Percentiles rank a stretch among this genome's conserved stretches.
Conservation (phyloP, 1,140 invertebrate species). For the Akabosia matsudoensis region DNA sequence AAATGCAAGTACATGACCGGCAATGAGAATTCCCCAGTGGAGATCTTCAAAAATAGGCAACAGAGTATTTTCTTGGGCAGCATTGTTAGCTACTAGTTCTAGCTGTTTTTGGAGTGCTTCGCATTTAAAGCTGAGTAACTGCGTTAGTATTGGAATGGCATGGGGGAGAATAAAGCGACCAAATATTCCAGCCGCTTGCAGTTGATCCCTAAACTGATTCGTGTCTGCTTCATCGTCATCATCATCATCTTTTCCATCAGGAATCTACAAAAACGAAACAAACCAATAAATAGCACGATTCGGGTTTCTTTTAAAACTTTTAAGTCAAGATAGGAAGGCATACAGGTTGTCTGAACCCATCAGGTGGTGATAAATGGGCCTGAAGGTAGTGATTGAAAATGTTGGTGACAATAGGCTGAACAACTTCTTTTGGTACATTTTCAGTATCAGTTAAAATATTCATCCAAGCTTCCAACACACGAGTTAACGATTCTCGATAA, state of each 20-base stretch:
- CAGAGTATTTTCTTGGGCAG: conserved; percentile 49
- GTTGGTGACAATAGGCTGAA: conserved; percentile 39
- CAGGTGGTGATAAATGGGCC: conserved; percentile 74
- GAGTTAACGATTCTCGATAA: conserved; percentile 75
- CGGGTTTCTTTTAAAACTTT: not conserved
- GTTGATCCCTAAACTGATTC: conserved; percentile 65
- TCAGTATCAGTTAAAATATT: conserved; percentile 60
- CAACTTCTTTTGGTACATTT: conserved; percentile 59
- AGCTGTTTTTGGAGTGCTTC: conserved; percentile 39
- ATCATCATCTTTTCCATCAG: conserved; percentile 58
- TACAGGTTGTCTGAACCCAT: conserved; percentile 65
- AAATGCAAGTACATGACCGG: conserved; percentile 69
- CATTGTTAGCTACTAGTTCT: conserved; percentile 29
- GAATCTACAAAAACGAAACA: conserved; percentile 41
- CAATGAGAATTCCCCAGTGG: conserved; percentile 80
- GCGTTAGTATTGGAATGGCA: conserved; percentile 37
- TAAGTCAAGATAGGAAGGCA: conserved; percentile 24
- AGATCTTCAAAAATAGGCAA: conserved; percentile 75
- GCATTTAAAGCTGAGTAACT: conserved; percentile 39
- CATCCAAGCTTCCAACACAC: conserved; percentile 76
- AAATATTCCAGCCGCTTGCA: conserved; percentile 63
- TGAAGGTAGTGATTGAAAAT: conserved; percentile 76
- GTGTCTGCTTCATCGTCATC: conserved; percentile 67
- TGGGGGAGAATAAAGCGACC: conserved; percentile 51
- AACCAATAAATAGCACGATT: conserved; percentile 20